Conservation (phyloP, 2,113 vertebrate species). For the crab-eating macaque (Macaca fascicularis) region T2T-MFA8v1.1 NC_088391.1:104333001-104333500, state of each 20-base stretch:
- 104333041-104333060: not conserved
- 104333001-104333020: not conserved
- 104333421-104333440: not conserved
- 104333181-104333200: slow-evolving; percentile 98
- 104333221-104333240: slow-evolving; percentile 98
- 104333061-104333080: not conserved
- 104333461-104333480: not conserved
- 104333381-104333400: slow-evolving; percentile 61
- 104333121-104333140: not conserved
- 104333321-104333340: slow-evolving; percentile 6
- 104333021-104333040: not conserved
- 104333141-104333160: slow-evolving; percentile 36
- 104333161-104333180: slow-evolving; percentile 98
- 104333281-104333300: not conserved
- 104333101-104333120: slow-evolving; percentile 30
- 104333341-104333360: slow-evolving; percentile 67
- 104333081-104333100: slow-evolving; percentile 39
- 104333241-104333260: slow-evolving; percentile 79
- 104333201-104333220: slow-evolving; percentile 98
- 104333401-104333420: slow-evolving; percentile 25
- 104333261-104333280: not conserved
- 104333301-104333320: not conserved
- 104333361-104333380: slow-evolving; percentile 46
- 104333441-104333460: not conserved
- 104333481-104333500: not conserved